Evolutionary conservation across 1,140 invertebrate species (phyloP), one percentile per base, ranked within the genome.

Genomic region (Papilio helenus): DNA sequence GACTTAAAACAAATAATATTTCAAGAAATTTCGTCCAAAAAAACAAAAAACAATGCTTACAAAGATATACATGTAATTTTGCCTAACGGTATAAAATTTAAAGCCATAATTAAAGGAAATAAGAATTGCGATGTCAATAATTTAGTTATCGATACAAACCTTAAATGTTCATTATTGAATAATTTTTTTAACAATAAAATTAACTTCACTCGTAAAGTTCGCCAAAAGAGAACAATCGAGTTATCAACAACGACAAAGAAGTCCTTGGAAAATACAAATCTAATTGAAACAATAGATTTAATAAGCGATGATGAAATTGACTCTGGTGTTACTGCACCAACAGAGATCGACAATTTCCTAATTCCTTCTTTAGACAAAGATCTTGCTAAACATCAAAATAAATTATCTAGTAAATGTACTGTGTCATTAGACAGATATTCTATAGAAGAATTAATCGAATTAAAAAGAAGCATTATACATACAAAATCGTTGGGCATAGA

Each of bases 241-340:
- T 4, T 16, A 18, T 29, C 12, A 34, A 29, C 14, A 12, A 29
- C 20, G 9, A 68, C 3, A 29, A 16, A 68, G 4, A 29, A 34
- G 9, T 14, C 4, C 10, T 29, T 68, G 26, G 14, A 80, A 29
- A 71, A 58, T 72, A 78, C 34, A 16, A 7, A 20, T 73, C 34
- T 18, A 12, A 73, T 85, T 72, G 93, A 93, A 80, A 90, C 89
- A 23, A 88, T 94, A 65, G 84, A 90, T 81, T 88, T 94, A 76
- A 83, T 93, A 34, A 93, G 91, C 82, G 93, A 94, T 42, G 92
- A 93, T 55, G 93, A 94, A 77, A 85, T 90, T 72, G 85, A 88
- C 51, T 78, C 65, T 68, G 44, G 42, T 65, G 51, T 84, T 44
- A 71, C 9, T 68, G 87, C 89, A 72, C 83, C 83, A 77, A 93